Conservation (phyloP, 2,888 invertebrate species). For the Synergus umbraculus region DNA sequence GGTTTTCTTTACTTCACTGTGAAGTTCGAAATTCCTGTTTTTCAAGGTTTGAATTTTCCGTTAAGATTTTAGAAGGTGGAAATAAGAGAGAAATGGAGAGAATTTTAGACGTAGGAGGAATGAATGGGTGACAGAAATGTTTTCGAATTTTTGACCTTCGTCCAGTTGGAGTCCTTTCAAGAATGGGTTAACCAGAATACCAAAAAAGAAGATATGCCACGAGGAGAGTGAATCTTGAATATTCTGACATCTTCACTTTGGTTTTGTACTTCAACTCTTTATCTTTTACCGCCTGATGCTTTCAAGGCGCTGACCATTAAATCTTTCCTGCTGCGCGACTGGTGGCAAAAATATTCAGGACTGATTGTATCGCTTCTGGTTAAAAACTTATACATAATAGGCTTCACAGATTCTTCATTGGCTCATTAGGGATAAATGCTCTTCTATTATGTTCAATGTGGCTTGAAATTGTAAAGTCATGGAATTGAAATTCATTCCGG, state of each 20-base stretch:
- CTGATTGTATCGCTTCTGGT: too few relatives aligned
- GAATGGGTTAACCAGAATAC: neutral
- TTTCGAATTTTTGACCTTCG: neutral
- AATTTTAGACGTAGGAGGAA: neutral
- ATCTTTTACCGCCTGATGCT: neutral
- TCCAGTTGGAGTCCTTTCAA: neutral
- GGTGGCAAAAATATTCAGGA: too few relatives aligned
- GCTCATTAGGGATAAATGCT: too few relatives aligned
- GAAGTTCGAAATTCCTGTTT: neutral
- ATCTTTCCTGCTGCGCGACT: neutral
- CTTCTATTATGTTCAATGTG: too few relatives aligned
- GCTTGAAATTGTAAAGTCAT: too few relatives aligned
- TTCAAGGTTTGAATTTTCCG: neutral
- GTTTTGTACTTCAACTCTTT: slow-evolving; percentile 7
- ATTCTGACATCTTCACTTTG: slow-evolving; percentile 3
- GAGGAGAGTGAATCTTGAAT: neutral
- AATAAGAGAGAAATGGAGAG: neutral
- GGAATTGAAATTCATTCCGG: too few relatives aligned
- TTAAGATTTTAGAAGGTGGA: neutral
- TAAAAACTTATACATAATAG: too few relatives aligned
- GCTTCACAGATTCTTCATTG: too few relatives aligned
- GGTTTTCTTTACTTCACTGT: neutral
- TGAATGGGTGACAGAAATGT: neutral
- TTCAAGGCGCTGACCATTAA: neutral
- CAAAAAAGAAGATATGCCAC: neutral